Base-by-base conservation (phyloP, 2,113 vertebrate genomes). In the Takifugu bimaculatus region DNA sequence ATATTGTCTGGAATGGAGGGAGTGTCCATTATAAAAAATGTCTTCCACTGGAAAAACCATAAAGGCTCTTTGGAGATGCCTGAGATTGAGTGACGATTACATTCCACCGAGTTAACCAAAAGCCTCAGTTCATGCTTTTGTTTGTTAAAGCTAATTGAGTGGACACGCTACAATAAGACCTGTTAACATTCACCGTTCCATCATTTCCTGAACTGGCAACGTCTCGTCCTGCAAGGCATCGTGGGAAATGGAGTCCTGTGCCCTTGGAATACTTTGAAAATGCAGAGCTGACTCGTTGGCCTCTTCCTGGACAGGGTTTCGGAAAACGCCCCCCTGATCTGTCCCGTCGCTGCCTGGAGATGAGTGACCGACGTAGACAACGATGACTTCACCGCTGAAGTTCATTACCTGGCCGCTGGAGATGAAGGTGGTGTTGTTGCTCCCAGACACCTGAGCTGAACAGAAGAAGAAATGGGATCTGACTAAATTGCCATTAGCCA, bases 321-420 rank as follows among this genome's bases (percentile, higher is more conserved):
- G 89, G 45, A 93, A 90, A 0, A 88, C 90, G 61, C 92, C 93
- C 1, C 90, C 90, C 0, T 79, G 74, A 0, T 50, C 80, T 1
- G 6, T 69, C 6, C 86, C 89, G 0, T 91, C 77, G 1, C 91
- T 89, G 63, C 92, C 92, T 26, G 93, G 90, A 43, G 95, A 96
- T 35, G 91, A 93, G 59, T 95, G 94, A 79, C 94, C 94, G 79
- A 97, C 93, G 25, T 96, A 96, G 63, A 98, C 94, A 32, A 97
- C 92, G 32, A 99, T 95, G 84, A 99, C 93, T 32, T 98, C 96
- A 0, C 95, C 94, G 63, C 93, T 97, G 89, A 98, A 97, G 88
- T 99, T 98, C 96, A 97, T 98, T 82, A 99, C 95, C 90, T 97
- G 94, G 60, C 96, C 95, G n/a, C 92, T 97, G 85, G 96, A 98